These are phyloP conservation scores for Stenichneumon culpator DNA, from an alignment of 2,888 invertebrate genomes.

Conservation along the genomic window DNA sequence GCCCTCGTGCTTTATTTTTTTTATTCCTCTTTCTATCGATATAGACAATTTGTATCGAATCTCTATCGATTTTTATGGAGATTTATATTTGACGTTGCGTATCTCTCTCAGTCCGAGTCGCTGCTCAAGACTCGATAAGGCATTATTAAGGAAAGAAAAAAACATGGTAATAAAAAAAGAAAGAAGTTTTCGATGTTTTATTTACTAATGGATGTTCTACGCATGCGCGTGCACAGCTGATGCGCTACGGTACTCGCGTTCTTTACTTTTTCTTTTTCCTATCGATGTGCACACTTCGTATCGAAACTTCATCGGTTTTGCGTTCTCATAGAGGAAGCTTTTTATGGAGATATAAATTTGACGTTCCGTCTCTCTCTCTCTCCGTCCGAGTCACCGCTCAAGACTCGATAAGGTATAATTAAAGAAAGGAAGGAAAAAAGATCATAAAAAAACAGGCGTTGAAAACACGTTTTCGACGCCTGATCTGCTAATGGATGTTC, in stretches of 20 bases:
- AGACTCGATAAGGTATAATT: neutral
- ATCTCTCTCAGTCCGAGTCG: neutral
- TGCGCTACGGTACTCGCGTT: neutral
- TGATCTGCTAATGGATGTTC: conserved; percentile 1
- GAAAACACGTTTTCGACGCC: neutral
- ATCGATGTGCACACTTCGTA: neutral
- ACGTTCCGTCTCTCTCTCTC: conserved; percentile 8
- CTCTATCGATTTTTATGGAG: neutral
- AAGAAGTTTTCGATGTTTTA: neutral
- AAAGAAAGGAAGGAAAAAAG: neutral
- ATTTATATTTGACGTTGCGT: neutral
- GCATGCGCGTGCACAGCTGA: conserved; percentile 1
- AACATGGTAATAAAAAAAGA: neutral
- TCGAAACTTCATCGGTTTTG: too few species aligned
- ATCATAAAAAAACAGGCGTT: neutral
- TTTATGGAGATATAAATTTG: too few species aligned
- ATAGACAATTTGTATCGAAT: neutral
- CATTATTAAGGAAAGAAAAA: neutral
- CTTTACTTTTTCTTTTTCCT: neutral
- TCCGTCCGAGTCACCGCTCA: neutral
- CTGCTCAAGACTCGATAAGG: neutral
- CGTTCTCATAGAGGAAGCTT: too few species aligned
- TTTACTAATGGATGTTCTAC: neutral
- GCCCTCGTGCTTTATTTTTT: too few species aligned
- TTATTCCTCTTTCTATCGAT: neutral